Evolutionary conservation across 30 jellyfish, hydroid and myxozoan genomes (phyloP), one percentile per base, ranked within the genome.

Genomic region (Pelagia noctiluca): DNA sequence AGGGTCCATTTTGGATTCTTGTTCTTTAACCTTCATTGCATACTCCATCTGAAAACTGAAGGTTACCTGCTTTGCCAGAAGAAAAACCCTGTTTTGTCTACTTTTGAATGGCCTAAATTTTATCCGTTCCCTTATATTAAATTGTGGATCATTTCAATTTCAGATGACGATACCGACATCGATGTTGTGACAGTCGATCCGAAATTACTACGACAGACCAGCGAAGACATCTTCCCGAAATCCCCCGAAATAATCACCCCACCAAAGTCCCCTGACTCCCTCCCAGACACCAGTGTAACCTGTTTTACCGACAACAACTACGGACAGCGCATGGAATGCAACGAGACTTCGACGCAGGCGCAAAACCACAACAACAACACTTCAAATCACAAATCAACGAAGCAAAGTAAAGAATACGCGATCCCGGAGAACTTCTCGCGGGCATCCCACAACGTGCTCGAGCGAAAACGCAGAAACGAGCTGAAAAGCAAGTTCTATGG

Each of bases 391-490:
- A 30, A 70, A 10, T 31, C 54, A n/a, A 68, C 22, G 38, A 72
- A 85, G 22, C 3, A 47, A 18, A 68, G 62, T 50, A 78, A 68
- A 23, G 54, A 21, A 21, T 22, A 70, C 2, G 32, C 85, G 35
- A 61, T 68, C 19, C 76, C 54, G 38, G 85, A 67, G 77, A 72
- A 80, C 52, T 82, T 67, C 54, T 82, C 92, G 38, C 95, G 97
- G 21, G 97, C 98, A 50, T 64, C 98, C 25, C 98, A 92, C 81
- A 92, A 92, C 69, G 97, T 92, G 12, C 89, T 92, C 31, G 98
- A 92, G 84, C 35, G 98, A 47, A 96, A 92, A 47, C 91, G 98
- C 84, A 64, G 98, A 81, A 92, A 92, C 77, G 98, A 92, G 71
- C 92, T 92, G 35, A 92, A 92, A 63, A 78, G 92, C 25, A 89